Conservation (phyloP, 2,113 vertebrate genomes). For the Oriolus oriolus region DNA sequence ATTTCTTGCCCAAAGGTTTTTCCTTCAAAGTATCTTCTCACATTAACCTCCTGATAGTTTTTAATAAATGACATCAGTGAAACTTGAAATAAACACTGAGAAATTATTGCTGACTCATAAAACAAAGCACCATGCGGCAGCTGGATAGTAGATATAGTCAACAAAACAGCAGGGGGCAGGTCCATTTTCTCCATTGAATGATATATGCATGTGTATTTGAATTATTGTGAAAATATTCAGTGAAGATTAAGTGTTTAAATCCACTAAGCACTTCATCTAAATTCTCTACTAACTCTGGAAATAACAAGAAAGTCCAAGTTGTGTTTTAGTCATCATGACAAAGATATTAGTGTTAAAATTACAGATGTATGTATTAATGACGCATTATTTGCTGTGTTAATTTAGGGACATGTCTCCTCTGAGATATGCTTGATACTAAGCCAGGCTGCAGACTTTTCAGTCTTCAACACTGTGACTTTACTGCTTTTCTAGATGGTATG, state of each 20-base stretch:
- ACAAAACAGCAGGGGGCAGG: background rate
- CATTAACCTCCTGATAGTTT: background rate
- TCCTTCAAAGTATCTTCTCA: background rate
- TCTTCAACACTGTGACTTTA: background rate
- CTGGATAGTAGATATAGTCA: background rate
- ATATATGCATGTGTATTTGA: background rate
- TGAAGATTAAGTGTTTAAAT: background rate
- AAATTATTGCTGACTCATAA: background rate
- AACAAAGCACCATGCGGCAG: background rate
- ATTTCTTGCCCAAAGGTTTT: background rate
- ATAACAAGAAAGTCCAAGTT: background rate
- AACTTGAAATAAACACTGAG: background rate
- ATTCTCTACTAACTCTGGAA: background rate
- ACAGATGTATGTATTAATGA: background rate
- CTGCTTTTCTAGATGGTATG: background rate
- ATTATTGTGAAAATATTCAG: background rate
- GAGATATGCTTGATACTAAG: background rate
- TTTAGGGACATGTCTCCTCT: background rate
- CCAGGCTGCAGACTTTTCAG: background rate
- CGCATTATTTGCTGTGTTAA: background rate
- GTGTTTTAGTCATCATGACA: background rate
- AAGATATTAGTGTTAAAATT: background rate
- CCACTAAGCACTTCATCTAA: background rate
- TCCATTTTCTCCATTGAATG: background rate
- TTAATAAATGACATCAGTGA: background rate